Conservation (phyloP, 2,797 vertebrate genomes). For the Peromyscus eremicus region DNA sequence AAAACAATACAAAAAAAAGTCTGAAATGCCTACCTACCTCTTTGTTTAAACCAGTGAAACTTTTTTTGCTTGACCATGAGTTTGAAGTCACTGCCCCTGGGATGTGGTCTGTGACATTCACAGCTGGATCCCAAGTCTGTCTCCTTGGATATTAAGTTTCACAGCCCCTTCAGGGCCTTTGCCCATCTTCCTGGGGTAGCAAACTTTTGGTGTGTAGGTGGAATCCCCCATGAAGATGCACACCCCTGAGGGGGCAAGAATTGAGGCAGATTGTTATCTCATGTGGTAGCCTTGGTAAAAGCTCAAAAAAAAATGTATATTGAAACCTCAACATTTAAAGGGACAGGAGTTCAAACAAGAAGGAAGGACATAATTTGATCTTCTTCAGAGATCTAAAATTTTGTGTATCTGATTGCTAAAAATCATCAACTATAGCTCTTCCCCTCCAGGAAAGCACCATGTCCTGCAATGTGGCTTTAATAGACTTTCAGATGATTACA, state of each 20-base stretch:
- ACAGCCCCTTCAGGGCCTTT: background rate
- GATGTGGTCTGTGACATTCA: background rate
- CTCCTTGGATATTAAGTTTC: background rate
- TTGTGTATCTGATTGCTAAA: constrained; percentile 52
- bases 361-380: background rate
- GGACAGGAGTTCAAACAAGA: background rate
- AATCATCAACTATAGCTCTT: background rate
- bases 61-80: constrained; percentile 8
- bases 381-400: background rate
- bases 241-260: background rate
- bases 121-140: background rate
- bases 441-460: constrained; percentile 25
- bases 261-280: background rate
- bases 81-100: background rate
- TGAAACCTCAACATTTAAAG: background rate
- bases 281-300: background rate
- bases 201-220: background rate
- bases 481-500: constrained; percentile 17
- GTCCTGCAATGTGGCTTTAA: constrained; percentile 35
- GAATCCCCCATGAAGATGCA: background rate
- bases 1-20: too few relatives aligned
- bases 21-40: background rate
- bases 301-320: background rate
- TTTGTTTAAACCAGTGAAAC: background rate
- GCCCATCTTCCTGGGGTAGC: background rate